phyloP scores from a whole-genome alignment of 1,140 invertebrate genomes.

The Drosophila auraria region DNA sequence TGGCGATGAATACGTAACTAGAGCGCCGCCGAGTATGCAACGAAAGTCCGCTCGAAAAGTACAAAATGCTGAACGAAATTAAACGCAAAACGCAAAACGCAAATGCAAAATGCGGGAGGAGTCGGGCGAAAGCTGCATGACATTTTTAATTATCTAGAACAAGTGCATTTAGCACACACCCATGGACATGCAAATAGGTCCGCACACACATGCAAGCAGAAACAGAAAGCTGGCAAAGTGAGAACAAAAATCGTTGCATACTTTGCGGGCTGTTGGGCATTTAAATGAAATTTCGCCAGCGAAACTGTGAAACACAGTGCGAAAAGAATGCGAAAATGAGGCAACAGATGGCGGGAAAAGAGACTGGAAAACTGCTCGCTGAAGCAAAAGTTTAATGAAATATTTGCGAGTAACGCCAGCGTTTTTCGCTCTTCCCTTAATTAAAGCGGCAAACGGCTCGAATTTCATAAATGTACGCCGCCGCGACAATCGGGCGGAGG shows the following conservation, averaged over 20 bases:
- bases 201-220: conserved; percentile 9
- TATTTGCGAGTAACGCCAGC: conserved; percentile 55
- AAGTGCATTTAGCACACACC: conserved; percentile 68
- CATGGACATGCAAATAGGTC: conserved; percentile 16
- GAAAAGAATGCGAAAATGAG: conserved; percentile 51
- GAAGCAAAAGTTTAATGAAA: conserved; percentile 56
- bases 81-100: conserved; percentile 26
- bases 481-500: conserved; percentile 9
- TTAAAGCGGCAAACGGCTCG: conserved; percentile 43
- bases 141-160: conserved; percentile 80
- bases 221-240: conserved; percentile 24
- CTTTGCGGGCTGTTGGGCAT: conserved; percentile 66
- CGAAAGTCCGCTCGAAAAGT: conserved; percentile 14
- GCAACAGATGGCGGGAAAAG: conserved; percentile 27
- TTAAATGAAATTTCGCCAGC: conserved; percentile 68
- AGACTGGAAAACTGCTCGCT: background rate
- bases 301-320: conserved; percentile 43
- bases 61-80: conserved; percentile 44
- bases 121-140: conserved; percentile 41
- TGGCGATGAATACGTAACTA: conserved; percentile 45
- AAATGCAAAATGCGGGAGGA: conserved; percentile 6
- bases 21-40: conserved; percentile 15
- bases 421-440: conserved; percentile 40
- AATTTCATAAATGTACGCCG: conserved; percentile 38
- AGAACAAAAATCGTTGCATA: conserved; percentile 61